These are phyloP conservation scores for Tiaroga cobitis DNA, from an alignment of 2,797 vertebrate genomes.

Conservation along the genomic window DNA sequence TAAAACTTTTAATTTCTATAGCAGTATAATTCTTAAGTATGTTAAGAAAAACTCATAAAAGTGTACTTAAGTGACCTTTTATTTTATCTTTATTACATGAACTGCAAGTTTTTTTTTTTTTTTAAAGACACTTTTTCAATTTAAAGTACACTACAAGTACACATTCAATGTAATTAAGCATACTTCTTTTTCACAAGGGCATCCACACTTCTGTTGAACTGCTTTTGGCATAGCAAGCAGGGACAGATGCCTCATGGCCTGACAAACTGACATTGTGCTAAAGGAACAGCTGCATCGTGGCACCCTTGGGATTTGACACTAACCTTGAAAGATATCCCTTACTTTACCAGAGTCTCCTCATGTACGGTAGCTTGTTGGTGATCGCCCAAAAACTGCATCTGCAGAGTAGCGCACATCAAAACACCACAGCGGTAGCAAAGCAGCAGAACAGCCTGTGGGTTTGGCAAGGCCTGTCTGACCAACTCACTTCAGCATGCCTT, in stretches of 20 bases:
- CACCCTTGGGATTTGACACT: constrained; percentile 31
- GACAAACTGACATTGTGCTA: constrained; percentile 37
- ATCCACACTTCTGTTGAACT: constrained; percentile 43
- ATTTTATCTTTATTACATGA: not conserved
- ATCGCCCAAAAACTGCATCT: constrained; percentile 38
- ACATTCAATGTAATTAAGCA: not conserved
- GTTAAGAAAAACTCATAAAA: not conserved
- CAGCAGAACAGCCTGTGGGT: constrained; percentile 52
- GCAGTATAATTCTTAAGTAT: not conserved
- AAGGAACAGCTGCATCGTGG: constrained; percentile 39
- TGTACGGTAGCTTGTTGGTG: constrained; percentile 20
- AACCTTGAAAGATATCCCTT: constrained; percentile 44
- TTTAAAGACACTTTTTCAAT: not conserved
- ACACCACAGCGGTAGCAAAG: constrained; percentile 33
- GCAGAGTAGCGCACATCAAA: constrained; percentile 25
- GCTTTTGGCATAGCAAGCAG: constrained; percentile 47
- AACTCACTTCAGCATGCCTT: constrained; percentile 57
- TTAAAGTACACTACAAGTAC: not conserved
- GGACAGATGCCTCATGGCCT: constrained; percentile 34
- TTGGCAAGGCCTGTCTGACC: constrained; percentile 56
- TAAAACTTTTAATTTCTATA: not conserved
- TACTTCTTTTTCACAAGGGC: constrained; percentile 11
- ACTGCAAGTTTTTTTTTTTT: not conserved
- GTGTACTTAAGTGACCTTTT: not conserved
- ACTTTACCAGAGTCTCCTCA: constrained; percentile 32